Conservation (phyloP, 2,888 invertebrate genomes). For the Yponomeuta sedellus region DNA sequence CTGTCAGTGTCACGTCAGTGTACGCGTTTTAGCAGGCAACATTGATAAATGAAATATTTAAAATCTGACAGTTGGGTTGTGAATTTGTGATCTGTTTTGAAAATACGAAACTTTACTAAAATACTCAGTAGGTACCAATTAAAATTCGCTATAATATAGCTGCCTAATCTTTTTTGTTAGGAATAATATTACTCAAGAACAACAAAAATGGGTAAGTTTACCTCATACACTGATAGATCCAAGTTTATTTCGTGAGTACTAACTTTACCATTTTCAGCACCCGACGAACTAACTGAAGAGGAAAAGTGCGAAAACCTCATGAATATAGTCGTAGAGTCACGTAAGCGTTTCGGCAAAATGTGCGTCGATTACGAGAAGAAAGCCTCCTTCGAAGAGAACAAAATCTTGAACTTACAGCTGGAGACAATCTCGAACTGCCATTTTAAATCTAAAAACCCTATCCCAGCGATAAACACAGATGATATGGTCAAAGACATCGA, state of each 20-base stretch:
- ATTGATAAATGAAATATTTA: neutral
- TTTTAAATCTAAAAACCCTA: conserved; percentile 42
- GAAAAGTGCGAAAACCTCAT: conserved; percentile 60
- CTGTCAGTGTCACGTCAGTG: too few species aligned
- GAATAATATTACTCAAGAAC: too few species aligned
- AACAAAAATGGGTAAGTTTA: too few species aligned
- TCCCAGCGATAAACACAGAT: conserved; percentile 33
- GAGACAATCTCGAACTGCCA: conserved; percentile 45
- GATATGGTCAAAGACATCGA: conserved; percentile 42
- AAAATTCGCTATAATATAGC: too few species aligned
- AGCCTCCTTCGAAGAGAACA: conserved; percentile 46
- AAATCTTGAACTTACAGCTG: conserved; percentile 50
- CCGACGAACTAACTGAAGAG: conserved; percentile 32
- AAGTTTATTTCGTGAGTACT: too few species aligned
- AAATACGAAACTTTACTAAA: neutral
- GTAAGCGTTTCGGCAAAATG: conserved; percentile 59
- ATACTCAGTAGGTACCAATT: too few species aligned
- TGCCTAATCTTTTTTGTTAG: too few species aligned
- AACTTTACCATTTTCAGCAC: conserved; percentile 29
- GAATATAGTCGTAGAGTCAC: conserved; percentile 62
- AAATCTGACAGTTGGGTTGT: neutral
- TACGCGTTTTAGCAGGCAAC: too few species aligned
- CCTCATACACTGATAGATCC: too few species aligned
- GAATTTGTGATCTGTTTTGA: neutral
- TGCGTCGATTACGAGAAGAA: conserved; percentile 56